Evolutionary conservation across 2,113 vertebrate genomes (phyloP).

Genomic region (Indri indri): DNA sequence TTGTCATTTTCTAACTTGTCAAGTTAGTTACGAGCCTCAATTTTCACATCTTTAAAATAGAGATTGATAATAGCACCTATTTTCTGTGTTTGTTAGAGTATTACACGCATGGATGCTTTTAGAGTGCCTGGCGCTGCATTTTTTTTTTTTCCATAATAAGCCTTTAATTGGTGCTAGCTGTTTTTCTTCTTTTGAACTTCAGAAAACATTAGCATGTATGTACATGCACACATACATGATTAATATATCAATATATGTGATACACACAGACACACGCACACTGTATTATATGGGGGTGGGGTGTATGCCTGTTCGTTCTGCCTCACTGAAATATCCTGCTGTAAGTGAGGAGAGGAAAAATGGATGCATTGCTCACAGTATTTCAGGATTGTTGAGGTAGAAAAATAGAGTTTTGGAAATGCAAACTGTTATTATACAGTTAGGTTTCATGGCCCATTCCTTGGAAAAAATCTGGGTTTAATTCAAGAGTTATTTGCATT

Average conservation of each 20-base stretch:
- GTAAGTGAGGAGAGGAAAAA: background rate
- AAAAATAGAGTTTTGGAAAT: constrained; percentile 10
- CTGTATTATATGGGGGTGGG: background rate
- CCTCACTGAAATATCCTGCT: background rate
- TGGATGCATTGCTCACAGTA: background rate
- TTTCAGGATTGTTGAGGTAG: background rate
- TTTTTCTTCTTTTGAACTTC: background rate
- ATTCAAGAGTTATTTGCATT: constrained; percentile 55
- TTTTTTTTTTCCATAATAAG: background rate
- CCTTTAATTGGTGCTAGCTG: background rate
- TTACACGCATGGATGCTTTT: background rate
- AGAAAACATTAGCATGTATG: background rate
- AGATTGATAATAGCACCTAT: background rate
- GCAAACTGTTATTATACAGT: constrained; percentile 14
- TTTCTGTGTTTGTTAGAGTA: background rate
- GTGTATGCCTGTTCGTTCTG: background rate
- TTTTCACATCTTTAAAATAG: background rate
- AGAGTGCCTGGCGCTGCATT: background rate
- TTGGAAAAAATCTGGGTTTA: background rate
- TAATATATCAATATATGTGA: background rate
- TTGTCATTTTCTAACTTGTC: background rate
- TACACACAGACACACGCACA: background rate
- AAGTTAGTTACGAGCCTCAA: background rate
- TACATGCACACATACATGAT: background rate
- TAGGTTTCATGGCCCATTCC: background rate